Percentiles rank a stretch among this genome's conserved stretches.
Evolutionary conservation across 30 jellyfish, hydroid and myxozoan genomes (phyloP).

Genomic region (Hydractinia echinata): DNA sequence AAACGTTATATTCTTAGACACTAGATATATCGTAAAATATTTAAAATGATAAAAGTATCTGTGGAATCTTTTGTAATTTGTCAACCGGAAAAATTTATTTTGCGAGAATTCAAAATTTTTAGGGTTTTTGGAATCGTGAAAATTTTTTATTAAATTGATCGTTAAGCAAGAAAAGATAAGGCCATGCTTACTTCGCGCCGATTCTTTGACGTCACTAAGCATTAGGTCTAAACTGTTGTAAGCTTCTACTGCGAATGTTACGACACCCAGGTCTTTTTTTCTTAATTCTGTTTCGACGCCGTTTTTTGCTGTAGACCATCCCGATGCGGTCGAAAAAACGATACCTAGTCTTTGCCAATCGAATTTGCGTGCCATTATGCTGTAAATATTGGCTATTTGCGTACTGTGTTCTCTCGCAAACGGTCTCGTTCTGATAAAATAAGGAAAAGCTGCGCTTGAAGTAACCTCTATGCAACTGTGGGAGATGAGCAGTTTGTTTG

Average conservation of each 20-base stretch:
- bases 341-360: conserved; percentile 25
- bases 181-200: conserved; percentile 21
- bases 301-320: not conserved
- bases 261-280: not conserved
- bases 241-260: not conserved
- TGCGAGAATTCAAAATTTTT: not conserved
- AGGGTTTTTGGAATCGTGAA: not conserved
- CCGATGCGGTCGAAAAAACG: not conserved
- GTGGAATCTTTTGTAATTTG: too few relatives aligned
- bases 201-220: not conserved
- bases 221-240: not conserved
- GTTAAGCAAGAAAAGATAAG: not conserved
- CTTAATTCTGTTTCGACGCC: not conserved
- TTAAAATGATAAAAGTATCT: too few relatives aligned
- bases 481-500: not conserved
- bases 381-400: conserved; percentile 6
- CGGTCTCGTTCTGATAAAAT: conserved; percentile 22
- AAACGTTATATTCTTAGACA: too few relatives aligned
- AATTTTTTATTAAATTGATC: not conserved
- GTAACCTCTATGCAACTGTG: conserved; percentile 3
- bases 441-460: not conserved
- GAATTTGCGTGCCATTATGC: not conserved
- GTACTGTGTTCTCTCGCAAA: conserved; percentile 1
- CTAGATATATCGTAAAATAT: too few relatives aligned
- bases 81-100: too few relatives aligned